Base-by-base conservation (phyloP, 2,797 vertebrate species). In the Manis crassicaudata region DNA sequence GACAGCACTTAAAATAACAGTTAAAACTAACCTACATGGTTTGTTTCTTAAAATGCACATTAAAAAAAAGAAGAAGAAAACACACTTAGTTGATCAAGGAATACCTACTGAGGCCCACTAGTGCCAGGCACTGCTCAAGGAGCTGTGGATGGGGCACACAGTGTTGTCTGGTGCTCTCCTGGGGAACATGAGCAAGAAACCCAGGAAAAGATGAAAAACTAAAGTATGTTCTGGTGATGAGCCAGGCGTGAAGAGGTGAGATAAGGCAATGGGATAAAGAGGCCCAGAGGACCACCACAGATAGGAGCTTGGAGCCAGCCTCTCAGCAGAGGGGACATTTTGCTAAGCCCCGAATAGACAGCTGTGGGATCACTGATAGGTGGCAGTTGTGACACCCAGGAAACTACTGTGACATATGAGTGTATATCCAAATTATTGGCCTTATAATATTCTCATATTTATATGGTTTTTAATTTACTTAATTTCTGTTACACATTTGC, bases 81-180 rank as follows among this genome's bases (percentile, higher is more conserved):
- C 58, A 43, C 29, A 60, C 7, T 17, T 40, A 17, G 3, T 58
- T 16, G 62, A 50, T 23, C 21, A 6, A 16, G 56, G 52, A 54
- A 0, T 9, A 6, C 20, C 77, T 17, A 5, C 10, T 2, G 73
- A 50, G 75, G 37, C 35, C 29, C 5, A 0, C 6, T 2, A 3
- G 35, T 1, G 62, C 46, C 7, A 7, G 62, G 29, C 4, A 0
- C 21, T 7, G 16, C 29, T 6, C 32, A 10, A 14, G 63, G 11
- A 12, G 63, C 72, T 0, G 1, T 3, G n/a, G 40, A 5, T 5
- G 0, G 14, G 5, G 32, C n/a, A 0, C 4, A 2, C 9, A 25
- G 77, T 52, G 8, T 16, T 0, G 4, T 32, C 3, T 50, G n/a
- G 37, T 16, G 67, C 25, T 11, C 43, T 12, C 0, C 0, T 0